Conservation (phyloP, 37 sponge, comb jelly and placozoan species). For the Amphimedon queenslandica region DNA sequence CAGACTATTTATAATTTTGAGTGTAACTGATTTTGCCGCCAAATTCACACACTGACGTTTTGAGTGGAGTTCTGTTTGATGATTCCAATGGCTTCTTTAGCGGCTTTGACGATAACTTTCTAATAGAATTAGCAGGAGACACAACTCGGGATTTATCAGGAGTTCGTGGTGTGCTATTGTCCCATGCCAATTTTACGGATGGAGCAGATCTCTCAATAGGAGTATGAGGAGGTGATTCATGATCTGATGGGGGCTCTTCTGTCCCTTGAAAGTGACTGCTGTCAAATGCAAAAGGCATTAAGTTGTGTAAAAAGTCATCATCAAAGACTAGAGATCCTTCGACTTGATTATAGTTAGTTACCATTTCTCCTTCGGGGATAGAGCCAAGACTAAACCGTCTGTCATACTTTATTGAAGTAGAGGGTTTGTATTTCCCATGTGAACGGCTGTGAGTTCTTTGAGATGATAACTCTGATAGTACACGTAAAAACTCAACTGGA, state of each 20-base stretch:
- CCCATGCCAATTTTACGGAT: too few relatives aligned
- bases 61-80: too few relatives aligned
- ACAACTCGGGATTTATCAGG: too few relatives aligned
- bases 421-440: background rate
- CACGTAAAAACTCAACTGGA: conserved; percentile 1
- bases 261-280: conserved; percentile 11
- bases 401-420: conserved; percentile 8
- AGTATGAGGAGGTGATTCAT: too few relatives aligned
- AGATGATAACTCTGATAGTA: background rate
- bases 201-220: too few relatives aligned
- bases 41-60: background rate
- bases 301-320: background rate
- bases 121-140: too few relatives aligned
- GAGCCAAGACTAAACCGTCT: conserved; percentile 65
- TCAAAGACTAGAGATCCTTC: conserved; percentile 1
- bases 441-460: background rate
- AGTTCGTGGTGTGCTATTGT: too few relatives aligned
- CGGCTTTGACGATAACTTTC: too few relatives aligned
- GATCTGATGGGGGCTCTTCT: too few relatives aligned
- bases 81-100: too few relatives aligned
- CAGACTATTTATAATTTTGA: too few relatives aligned
- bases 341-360: conserved; percentile 26
- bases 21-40: too few relatives aligned
- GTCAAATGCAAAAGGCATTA: conserved; percentile 16
- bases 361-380: conserved; percentile 70